Conservation (phyloP, 2,888 invertebrate species). For the Patella depressa region DNA sequence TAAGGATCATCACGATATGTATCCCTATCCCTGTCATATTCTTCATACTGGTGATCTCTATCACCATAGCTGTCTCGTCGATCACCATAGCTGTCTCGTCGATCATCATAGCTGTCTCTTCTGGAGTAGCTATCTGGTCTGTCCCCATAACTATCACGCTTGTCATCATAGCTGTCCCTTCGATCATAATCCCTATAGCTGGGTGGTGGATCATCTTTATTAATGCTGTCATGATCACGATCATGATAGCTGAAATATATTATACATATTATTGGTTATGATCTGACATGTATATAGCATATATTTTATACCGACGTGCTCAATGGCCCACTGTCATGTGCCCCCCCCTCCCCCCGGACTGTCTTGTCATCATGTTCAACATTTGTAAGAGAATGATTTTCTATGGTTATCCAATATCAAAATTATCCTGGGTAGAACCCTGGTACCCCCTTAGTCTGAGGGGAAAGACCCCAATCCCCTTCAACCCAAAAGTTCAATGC, state of each 20-base stretch:
- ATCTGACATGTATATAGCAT: no score
- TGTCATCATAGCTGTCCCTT: slow-evolving; percentile 37
- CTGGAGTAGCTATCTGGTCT: slow-evolving; percentile 12
- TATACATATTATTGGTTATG: background rate
- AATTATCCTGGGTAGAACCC: no score
- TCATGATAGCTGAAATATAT: slow-evolving; percentile 22
- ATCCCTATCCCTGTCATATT: slow-evolving; percentile 22
- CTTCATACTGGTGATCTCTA: slow-evolving; percentile 32
- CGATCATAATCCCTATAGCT: slow-evolving; percentile 27
- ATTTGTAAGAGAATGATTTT: no score
- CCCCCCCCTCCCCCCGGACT: no score
- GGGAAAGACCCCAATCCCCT: no score
- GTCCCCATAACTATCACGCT: slow-evolving; percentile 29
- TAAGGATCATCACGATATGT: slow-evolving; percentile 23
- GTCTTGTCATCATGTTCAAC: no score
- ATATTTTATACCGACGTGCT: no score
- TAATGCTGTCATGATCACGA: slow-evolving; percentile 15
- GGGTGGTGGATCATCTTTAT: slow-evolving; percentile 19
- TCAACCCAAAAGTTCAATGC: no score
- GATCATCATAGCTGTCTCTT: slow-evolving; percentile 28
- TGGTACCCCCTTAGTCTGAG: no score
- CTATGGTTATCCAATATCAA: no score
- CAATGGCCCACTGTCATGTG: no score
- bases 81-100: slow-evolving; percentile 28
- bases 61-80: slow-evolving; percentile 29